A percentile compares a stretch with the other conserved stretches of the same genome.
phyloP scores from a whole-genome alignment of 2,113 vertebrate genomes.

The Cisticola juncidis region DNA sequence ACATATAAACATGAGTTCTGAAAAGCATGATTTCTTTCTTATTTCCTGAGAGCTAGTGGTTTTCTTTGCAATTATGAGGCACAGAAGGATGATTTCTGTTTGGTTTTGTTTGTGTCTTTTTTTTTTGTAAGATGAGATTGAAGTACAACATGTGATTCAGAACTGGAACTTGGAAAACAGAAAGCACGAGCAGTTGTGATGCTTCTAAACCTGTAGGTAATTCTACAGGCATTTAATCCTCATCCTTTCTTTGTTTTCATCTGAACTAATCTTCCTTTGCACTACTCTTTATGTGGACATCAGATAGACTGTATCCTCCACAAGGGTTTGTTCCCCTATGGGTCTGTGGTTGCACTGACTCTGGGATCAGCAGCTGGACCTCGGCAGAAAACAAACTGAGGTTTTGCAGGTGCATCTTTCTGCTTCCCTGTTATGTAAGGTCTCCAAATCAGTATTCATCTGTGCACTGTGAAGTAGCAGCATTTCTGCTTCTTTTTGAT shows the following conservation, averaged over 20 bases:
- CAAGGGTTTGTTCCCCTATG: rapidly evolving
- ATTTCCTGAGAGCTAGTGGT: background rate
- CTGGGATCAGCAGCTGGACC: background rate
- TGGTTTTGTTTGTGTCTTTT: rapidly evolving
- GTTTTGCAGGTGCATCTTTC: background rate
- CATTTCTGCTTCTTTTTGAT: background rate
- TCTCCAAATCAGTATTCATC: background rate
- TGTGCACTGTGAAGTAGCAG: background rate
- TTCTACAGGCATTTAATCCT: background rate
- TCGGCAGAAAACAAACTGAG: background rate
- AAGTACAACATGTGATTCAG: background rate
- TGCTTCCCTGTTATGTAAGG: constrained; percentile 1
- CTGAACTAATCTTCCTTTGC: background rate
- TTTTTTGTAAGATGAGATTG: background rate
- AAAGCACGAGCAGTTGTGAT: background rate
- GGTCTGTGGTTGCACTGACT: background rate
- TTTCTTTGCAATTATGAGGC: background rate
- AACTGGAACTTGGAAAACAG: background rate
- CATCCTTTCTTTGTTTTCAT: background rate
- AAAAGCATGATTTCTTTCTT: background rate
- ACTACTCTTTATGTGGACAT: background rate
- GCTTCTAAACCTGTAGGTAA: background rate
- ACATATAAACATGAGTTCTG: background rate
- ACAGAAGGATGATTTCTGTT: background rate
- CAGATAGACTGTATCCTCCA: background rate